Base-by-base conservation (phyloP, 2,888 invertebrate genomes). In the Rhagonycha lutea region DNA sequence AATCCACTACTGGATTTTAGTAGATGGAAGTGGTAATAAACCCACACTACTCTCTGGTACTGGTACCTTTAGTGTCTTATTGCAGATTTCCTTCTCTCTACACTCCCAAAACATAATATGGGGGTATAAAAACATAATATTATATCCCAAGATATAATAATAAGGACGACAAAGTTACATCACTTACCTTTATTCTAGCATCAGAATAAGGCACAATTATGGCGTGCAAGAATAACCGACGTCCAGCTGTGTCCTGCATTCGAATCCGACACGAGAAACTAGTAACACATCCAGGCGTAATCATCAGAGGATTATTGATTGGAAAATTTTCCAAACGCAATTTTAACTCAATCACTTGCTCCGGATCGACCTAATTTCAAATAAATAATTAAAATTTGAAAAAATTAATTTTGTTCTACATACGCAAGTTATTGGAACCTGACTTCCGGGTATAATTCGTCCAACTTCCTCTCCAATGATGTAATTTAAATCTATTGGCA, bases 321-420 rank as follows among this genome's bases (percentile, higher is more conserved):
- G 84, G 92, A 88, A 97, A 98, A 78, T 95, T 95, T 83, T 98
- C 98, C 77, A 97, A 88, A 71, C 93, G 92, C 72, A 98, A 91
- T 74, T 91, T 91, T 26, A 98, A 88, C 84, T 95, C 94, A 28
- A 96, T 89, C 2, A 91, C 90, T 79, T 94, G 91, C 70, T 94
- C 93, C 9, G 94, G 90, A 86, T 95, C 92, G 79, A 94, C 91
- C 93, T 94, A 84, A 61, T 80, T 32, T 70, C 61, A 62, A 69
- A 63, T 67, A 62, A 47, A 69, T 29, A 74, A 24, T 47, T 12
- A 65, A 68, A 12, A 47, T 12, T 11, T 23, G 18, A 14, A 4
- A 68, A 11, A 24, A 60, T 9, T 61, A 60, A 61, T 71, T 61
- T 60, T 29, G 14, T 47, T 24, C 11, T 60, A 82, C 83, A 82